Evolutionary conservation across 1,140 invertebrate genomes (phyloP).

Genomic region (Wiebesia pumilae): DNA sequence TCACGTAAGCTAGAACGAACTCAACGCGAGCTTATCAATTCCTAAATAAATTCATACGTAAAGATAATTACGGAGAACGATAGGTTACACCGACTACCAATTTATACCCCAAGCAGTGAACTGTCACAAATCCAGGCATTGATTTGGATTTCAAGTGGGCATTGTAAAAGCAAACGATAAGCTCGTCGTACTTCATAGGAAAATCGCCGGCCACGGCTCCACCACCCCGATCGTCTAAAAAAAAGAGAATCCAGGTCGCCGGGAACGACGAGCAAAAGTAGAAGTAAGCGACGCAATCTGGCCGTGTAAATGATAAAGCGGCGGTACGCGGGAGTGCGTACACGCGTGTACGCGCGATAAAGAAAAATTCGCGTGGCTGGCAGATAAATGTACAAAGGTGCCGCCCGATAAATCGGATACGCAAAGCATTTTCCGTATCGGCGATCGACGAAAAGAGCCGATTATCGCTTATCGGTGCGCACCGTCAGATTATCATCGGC

Average conservation of each 20-base stretch:
- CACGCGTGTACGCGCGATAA: slow-evolving; percentile 2
- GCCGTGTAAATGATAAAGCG: not conserved
- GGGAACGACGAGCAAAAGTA: not conserved
- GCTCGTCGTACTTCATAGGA: not conserved
- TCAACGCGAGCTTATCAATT: not conserved
- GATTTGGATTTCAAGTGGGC: not conserved
- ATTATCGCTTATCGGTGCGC: not conserved
- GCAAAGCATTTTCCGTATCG: not conserved
- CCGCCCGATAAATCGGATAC: slow-evolving; percentile 7
- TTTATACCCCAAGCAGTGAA: too few relatives aligned
- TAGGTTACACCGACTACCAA: too few relatives aligned
- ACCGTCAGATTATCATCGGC: not conserved
- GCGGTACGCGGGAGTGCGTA: not conserved
- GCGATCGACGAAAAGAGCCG: not conserved
- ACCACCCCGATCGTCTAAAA: not conserved
- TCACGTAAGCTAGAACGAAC: too few relatives aligned
- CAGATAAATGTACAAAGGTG: not conserved
- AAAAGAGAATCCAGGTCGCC: not conserved
- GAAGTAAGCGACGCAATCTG: not conserved
- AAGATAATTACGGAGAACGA: not conserved
- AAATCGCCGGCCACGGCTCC: too few relatives aligned
- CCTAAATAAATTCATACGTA: not conserved
- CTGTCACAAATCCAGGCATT: not conserved
- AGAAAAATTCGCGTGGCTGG: slow-evolving; percentile 2
- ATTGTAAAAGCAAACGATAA: not conserved